Conservation (phyloP, 2,797 vertebrate genomes). For the Clarias fuscus region DNA sequence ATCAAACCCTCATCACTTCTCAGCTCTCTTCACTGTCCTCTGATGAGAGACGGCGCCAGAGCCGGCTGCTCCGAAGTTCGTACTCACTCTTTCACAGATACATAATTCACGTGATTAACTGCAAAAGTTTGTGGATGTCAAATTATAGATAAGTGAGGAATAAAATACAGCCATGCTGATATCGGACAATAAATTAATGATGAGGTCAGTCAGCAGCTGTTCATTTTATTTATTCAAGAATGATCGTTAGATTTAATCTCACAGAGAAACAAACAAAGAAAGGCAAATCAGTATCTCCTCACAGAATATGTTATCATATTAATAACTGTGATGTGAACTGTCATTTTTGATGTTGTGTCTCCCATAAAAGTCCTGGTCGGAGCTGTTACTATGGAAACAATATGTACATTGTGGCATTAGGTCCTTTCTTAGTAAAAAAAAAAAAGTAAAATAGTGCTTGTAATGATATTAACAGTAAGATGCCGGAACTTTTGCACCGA, state of each 20-base stretch:
- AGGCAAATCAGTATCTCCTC: not conserved
- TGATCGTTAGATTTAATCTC: not conserved
- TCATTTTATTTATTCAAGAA: not conserved
- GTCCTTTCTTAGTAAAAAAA: not conserved
- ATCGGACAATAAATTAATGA: not conserved
- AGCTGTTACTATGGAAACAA: not conserved
- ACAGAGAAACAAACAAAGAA: no score
- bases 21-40: constrained; percentile 62
- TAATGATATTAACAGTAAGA: not conserved
- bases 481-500: not conserved
- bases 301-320: no score
- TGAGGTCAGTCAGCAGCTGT: not conserved
- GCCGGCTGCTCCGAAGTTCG: constrained; percentile 73
- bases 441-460: not conserved
- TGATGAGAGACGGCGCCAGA: constrained; percentile 62
- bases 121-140: not conserved
- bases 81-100: not conserved
- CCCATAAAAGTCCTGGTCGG: not conserved
- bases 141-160: not conserved
- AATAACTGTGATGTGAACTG: no score
- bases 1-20: constrained; percentile 67
- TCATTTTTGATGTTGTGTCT: not conserved
- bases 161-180: not conserved
- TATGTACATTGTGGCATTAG: no score
- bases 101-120: not conserved